Base-by-base conservation (phyloP, 1,140 invertebrate genomes). In the Bradynema listronoti region DNA sequence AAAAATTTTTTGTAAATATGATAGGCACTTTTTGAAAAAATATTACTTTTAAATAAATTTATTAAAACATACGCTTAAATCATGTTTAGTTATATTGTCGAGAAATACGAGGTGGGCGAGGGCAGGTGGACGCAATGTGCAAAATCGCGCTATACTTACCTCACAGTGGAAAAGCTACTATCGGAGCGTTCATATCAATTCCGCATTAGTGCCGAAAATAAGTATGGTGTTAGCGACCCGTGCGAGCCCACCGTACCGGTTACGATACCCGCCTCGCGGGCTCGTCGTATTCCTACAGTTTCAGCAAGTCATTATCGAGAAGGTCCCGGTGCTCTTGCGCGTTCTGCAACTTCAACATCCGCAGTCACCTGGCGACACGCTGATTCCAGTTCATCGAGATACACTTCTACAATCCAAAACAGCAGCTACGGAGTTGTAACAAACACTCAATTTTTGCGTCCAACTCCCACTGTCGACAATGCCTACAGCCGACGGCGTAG, bases 151-250 rank as follows among this genome's bases (percentile, higher is more conserved):
- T 88, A 93, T 77, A 90, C 87, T n/a, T 87, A 88, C 34, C 89
- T 92, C 80, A 90, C 89, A 7, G 85, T 94, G 1, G 87, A 85
- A 50, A 87, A 87, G 22, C 79, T 95, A 2, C 86, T 86, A 54
- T 85, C 90, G 1, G 89, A 90, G 63, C 89, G 93, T 69, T 86
- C 91, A 73, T 99, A 98, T 79, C 89, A 94, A 78, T 98, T 98
- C 85, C 81, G 95, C 56, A 86, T 98, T 0, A 91, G 88, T 73
- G 92, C 94, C 43, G 84, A 98, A 79, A 98, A 98, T 79, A 88
- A 96, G 14, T 91, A 95, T 77, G 95, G 95, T 56, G 51, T 56
- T 42, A 56, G 52, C 25, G 25, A 7, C 14, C 45, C 19, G 22
- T 58, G 0, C 27, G 47, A 22, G 0, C 14, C 58, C 33, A 7